Base-by-base conservation (phyloP, 2,888 invertebrate genomes). In the Drosophila neonasuta region DNA sequence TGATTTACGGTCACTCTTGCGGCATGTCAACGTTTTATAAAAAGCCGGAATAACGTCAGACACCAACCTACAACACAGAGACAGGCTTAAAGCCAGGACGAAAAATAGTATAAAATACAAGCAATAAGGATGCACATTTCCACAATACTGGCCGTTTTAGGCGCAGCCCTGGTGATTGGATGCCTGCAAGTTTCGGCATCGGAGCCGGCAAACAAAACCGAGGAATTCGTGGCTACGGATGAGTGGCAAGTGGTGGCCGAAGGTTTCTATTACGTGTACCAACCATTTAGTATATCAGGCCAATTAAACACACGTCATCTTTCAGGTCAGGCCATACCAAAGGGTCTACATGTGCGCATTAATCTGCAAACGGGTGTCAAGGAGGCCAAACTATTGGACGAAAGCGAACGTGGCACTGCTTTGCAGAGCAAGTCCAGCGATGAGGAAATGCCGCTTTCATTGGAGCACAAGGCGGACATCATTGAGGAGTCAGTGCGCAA, bases 361-460 rank as follows among this genome's bases (percentile, higher is more conserved):
- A 94, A 96, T 91, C 90, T 96, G n/a, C 91, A 94, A 89, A 96
- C 95, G 10, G 95, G 95, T 0, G 87, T 92, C 68, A 94, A 93
- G 41, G 95, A 96, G 89, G 96, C 95, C 0, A 96, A 95, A 90
- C 89, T 96, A 36, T 80, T 95, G 72, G 93, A 94, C 29, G 93
- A 94, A 34, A 87, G 88, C n/a, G 85, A 90, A 32, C 86, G 89
- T 48, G 83, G 58, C 45, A 79, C 80, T 8, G 79, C 80, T 0
- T 44, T 88, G 3, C 86, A 86, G 11, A 13, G 70, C 71, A 6
- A 68, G 65, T 7, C 51, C 55, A 42, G 32, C 51, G 41, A 85
- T 30, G 50, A 59, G 7, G 71, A 55, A 0, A 13, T 34, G n/a
- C 10, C 63, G 0, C 58, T 86, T 1, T 86, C 85, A 15, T 87